Conservation (phyloP, 2,797 vertebrate genomes). For the Pseudocheirus occidentalis region DNA sequence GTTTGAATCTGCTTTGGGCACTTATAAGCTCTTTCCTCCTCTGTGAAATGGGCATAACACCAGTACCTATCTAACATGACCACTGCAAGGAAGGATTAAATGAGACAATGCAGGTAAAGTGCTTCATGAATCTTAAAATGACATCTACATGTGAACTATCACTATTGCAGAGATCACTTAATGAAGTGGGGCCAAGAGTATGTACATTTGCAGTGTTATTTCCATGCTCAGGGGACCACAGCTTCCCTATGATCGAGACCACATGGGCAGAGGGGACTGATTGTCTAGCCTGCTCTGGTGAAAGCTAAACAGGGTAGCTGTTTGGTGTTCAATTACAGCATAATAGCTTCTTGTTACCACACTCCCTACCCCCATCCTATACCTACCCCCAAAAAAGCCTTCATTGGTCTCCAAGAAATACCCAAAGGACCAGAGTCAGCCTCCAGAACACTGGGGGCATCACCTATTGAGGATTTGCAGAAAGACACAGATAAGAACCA, state of each 20-base stretch:
- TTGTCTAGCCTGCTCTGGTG: neutral
- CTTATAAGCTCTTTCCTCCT: neutral
- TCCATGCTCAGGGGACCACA: neutral
- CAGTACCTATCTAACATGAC: neutral
- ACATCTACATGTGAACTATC: neutral
- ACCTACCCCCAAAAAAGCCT: neutral
- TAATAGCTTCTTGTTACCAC: neutral
- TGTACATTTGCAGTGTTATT: neutral
- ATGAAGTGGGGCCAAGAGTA: neutral
- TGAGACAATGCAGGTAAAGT: neutral
- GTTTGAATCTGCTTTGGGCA: neutral
- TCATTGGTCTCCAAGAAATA: neutral
- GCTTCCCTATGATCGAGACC: neutral
- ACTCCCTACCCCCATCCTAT: neutral
- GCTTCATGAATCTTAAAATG: neutral
- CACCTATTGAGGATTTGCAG: neutral
- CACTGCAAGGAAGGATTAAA: neutral
- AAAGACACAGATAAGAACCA: neutral
- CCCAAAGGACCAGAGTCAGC: neutral
- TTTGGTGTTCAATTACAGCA: neutral
- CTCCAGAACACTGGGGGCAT: neutral
- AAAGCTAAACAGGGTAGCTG: neutral
- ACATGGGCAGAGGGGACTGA: neutral
- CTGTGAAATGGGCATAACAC: neutral
- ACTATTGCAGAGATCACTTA: neutral